These are phyloP conservation scores for Caenorhabditis japonica DNA, from an alignment of 2,888 invertebrate genomes.

Conservation along the genomic window DNA sequence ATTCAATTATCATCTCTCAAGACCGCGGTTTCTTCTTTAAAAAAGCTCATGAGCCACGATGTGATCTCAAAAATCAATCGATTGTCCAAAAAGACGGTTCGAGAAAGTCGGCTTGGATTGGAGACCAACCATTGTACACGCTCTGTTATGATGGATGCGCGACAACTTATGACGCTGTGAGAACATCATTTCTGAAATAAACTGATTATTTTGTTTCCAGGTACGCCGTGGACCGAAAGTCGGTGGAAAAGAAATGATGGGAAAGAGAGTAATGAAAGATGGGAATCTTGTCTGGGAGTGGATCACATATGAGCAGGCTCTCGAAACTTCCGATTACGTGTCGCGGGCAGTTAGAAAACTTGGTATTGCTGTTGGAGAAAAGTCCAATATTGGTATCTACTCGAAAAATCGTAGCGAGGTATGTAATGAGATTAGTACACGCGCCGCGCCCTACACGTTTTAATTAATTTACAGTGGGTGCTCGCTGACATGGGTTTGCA, in stretches of 20 bases:
- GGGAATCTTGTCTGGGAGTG: conserved; percentile 45
- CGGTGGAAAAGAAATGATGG: conserved; percentile 48
- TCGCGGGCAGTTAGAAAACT: conserved; percentile 36
- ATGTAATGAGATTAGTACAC: no score
- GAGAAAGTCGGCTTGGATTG: conserved; percentile 28
- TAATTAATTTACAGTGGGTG: no score
- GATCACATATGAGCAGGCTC: conserved; percentile 40
- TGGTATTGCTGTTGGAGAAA: conserved; percentile 34
- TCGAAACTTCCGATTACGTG: conserved; percentile 35
- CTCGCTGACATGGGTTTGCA: conserved; percentile 42
- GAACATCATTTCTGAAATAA: not conserved
- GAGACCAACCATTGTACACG: conserved; percentile 18
- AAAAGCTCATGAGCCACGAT: conserved; percentile 18
- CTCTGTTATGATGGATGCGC: conserved; percentile 17
- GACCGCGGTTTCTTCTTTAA: conserved; percentile 37
- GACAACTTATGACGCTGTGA: conserved; percentile 25
- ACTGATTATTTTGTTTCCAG: conserved; percentile 3
- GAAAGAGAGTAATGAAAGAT: conserved; percentile 31
- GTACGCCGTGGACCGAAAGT: conserved; percentile 18
- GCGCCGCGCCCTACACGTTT: no score
- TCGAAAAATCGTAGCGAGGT: conserved; percentile 47
- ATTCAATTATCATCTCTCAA: not conserved
- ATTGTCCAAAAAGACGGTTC: conserved; percentile 35
- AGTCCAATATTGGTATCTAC: conserved; percentile 42
- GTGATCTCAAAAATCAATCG: conserved; percentile 32